These are phyloP conservation scores for Scaptomyza cyrtandrae DNA, from an alignment of 2,888 invertebrate species.

Conservation along the genomic window DNA sequence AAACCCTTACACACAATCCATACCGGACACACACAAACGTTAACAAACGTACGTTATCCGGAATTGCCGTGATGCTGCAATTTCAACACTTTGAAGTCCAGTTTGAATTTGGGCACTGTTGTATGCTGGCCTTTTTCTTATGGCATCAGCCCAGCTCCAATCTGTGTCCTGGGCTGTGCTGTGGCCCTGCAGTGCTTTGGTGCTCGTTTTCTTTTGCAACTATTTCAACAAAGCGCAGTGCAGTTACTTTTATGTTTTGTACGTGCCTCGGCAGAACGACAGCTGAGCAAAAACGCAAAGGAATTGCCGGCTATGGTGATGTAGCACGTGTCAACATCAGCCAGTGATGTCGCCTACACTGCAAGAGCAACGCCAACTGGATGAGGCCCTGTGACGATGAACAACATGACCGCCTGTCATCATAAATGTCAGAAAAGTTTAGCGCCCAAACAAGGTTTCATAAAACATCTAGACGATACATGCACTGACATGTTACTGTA, in stretches of 20 bases:
- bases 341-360: background rate
- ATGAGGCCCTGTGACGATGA: slow-evolving; percentile 19
- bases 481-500: slow-evolving; percentile 14
- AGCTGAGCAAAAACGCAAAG: slow-evolving; percentile 53
- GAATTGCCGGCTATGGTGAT: slow-evolving; percentile 75
- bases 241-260: slow-evolving; percentile 79
- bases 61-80: slow-evolving; percentile 65
- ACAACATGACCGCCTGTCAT: slow-evolving; percentile 73
- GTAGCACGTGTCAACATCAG: slow-evolving; percentile 80
- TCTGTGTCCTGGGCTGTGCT: slow-evolving; percentile 2
- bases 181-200: slow-evolving; percentile 65
- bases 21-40: slow-evolving; percentile 20
- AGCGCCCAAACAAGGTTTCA: slow-evolving; percentile 16
- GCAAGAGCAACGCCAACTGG: slow-evolving; percentile 8
- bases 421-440: slow-evolving; percentile 67
- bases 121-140: slow-evolving; percentile 36
- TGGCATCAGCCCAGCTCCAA: slow-evolving; percentile 26
- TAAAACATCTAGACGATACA: slow-evolving; percentile 28
- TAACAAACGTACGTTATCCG: slow-evolving; percentile 9
- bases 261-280: slow-evolving; percentile 68
- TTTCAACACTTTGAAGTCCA: slow-evolving; percentile 78
- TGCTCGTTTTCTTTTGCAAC: slow-evolving; percentile 70
- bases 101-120: slow-evolving; percentile 69
- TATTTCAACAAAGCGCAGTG: slow-evolving; percentile 79
- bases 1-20: slow-evolving; percentile 50